A percentile compares a stretch with the other conserved stretches of the same genome.
Conservation (phyloP, 2,888 invertebrate genomes). For the Microplitis deprimator region DNA sequence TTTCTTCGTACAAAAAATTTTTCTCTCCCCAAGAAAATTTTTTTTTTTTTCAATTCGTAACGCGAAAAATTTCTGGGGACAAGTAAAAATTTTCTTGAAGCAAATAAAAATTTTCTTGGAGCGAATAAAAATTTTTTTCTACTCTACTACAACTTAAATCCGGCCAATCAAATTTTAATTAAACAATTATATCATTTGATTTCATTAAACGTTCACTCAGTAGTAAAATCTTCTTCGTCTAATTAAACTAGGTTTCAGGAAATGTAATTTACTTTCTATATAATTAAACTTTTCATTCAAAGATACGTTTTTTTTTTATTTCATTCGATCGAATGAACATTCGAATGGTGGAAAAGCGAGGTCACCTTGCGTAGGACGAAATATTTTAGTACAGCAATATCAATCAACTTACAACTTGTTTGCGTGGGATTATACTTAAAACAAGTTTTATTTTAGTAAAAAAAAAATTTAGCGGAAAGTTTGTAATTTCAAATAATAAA, state of each 20-base stretch:
- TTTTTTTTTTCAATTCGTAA: too few species aligned
- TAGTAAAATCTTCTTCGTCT: not conserved
- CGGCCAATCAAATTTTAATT: not conserved
- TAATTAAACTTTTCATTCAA: not conserved
- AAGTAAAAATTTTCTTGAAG: too few species aligned
- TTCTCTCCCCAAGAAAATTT: too few species aligned
- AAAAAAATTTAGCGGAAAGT: not conserved
- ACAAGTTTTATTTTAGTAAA: slow-evolving; percentile 31
- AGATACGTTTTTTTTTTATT: slow-evolving; percentile 6
- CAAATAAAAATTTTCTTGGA: too few species aligned
- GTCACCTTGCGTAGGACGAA: slow-evolving; percentile 54
- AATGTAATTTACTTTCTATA: not conserved
- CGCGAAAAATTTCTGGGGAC: too few species aligned
- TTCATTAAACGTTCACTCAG: not conserved
- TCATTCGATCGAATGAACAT: slow-evolving; percentile 3
- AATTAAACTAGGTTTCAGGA: not conserved
- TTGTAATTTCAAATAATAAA: slow-evolving; percentile 36
- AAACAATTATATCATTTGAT: not conserved
- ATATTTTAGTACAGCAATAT: slow-evolving; percentile 54
- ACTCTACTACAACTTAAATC: not conserved
- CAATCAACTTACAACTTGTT: slow-evolving; percentile 63
- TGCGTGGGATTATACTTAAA: slow-evolving; percentile 59
- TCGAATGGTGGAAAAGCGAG: slow-evolving; percentile 26
- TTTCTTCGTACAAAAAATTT: too few species aligned
- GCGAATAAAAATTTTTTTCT: too few species aligned